Base-by-base conservation (phyloP, 2,888 invertebrate species). In the Chelonus formosanus region DNA sequence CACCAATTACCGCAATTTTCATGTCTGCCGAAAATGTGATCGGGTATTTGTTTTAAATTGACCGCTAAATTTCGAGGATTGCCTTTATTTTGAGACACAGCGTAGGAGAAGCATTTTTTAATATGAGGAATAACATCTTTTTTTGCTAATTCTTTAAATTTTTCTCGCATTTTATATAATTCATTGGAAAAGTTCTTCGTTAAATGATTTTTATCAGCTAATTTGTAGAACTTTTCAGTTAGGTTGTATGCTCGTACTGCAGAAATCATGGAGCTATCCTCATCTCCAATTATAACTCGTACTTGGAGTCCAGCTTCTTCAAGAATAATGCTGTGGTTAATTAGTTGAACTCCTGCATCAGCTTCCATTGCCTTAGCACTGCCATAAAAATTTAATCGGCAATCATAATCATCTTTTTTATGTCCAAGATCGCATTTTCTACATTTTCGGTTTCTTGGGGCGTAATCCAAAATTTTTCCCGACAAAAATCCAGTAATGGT, bases 281-380 rank as follows among this genome's bases (percentile, higher is more conserved):
- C 74, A 69, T 77, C 75, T 3, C 73, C 74, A 31, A 75, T 67
- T 1, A 78, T 8, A 5, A 71, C 71, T 34, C 70, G 52, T 4
- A 74, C 73, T 45, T 71, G 48, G 6, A 74, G 40, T 8, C 65
- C 64, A 20, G 53, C 44, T 60, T 74, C 72, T 68, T 72, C 67
- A 6, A 76, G 55, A 58, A 74, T 72, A n/a, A 2, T 40, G 58
- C 73, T 76, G 10, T 68, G 36, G n/a, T 69, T 71, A 3, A 73
- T 47, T 5, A 76, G 45, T 36, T 71, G 40, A 8, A 68, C 75
- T 0, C 70, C 75, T 47, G 67, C 70, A 63, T 67, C 61, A 3
- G 75, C 59, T 61, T 76, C 75, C 75, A 78, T 76, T 0, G 74
- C 74, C 56, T 78, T 78, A 1, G 76, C 74, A 54, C 75, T 76